Evolutionary conservation across 2,888 invertebrate species (phyloP).

Genomic region (Ophion costatus): DNA sequence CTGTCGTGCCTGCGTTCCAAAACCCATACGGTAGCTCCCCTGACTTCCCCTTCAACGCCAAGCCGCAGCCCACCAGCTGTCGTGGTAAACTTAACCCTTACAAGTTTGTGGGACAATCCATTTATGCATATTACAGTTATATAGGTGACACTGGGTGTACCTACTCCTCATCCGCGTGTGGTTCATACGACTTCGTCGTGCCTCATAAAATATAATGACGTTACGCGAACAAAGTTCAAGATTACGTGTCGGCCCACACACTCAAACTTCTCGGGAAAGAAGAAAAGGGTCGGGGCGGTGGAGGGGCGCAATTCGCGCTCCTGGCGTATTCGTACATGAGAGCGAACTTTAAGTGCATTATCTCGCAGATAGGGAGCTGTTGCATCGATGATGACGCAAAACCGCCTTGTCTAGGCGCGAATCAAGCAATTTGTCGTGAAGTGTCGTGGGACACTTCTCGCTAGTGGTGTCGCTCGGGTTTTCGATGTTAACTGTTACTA

Average conservation of each 20-base stretch:
- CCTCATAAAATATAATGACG: constrained; percentile 81
- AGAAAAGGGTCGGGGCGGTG: background rate
- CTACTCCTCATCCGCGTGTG: constrained; percentile 34
- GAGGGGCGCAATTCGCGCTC: background rate
- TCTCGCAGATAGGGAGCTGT: background rate
- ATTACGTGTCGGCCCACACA: constrained; percentile 70
- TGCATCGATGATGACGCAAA: background rate
- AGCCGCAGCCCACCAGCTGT: constrained; percentile 70
- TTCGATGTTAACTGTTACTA: background rate
- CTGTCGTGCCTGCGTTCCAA: constrained; percentile 30
- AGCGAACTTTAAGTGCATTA: constrained; percentile 44
- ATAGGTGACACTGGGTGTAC: constrained; percentile 71
- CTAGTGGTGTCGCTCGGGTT: background rate
- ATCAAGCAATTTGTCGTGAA: background rate
- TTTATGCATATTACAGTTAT: constrained; percentile 82
- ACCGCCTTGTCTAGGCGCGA: background rate
- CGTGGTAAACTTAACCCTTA: constrained; percentile 82
- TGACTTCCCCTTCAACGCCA: background rate
- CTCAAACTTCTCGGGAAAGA: constrained; percentile 39
- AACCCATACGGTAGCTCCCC: background rate
- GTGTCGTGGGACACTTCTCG: background rate
- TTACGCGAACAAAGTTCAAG: constrained; percentile 80
- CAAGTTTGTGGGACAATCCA: constrained; percentile 83
- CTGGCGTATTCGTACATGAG: constrained; percentile 23
- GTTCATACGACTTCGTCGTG: constrained; percentile 79